A percentile compares a stretch with the other conserved stretches of the same genome.
Conservation (phyloP, 2,797 vertebrate genomes). For the Acropternis orthonyx region DNA sequence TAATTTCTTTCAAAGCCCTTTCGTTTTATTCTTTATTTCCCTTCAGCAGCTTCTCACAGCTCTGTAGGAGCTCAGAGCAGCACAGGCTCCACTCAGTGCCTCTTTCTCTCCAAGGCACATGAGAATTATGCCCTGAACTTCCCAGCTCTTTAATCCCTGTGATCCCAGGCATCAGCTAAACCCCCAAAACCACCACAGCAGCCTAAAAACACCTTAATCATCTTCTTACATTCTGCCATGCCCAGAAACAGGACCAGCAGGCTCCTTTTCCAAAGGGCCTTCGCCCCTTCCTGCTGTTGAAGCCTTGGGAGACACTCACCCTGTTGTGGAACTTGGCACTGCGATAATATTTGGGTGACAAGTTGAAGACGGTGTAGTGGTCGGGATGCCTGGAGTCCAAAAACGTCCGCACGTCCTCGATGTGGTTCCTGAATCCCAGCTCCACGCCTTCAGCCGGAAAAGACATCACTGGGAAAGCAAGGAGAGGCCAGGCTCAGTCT, state of each 20-base stretch:
- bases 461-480: slow-evolving; percentile 87
- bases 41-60: not conserved
- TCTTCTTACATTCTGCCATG: not conserved
- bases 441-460: slow-evolving; percentile 94
- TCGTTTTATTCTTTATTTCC: not conserved
- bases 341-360: slow-evolving; percentile 95
- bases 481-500: not conserved
- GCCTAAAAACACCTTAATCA: not conserved
- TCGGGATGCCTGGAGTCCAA: slow-evolving; percentile 95
- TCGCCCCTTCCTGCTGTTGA: not conserved
- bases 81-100: not conserved
- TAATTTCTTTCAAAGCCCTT: not conserved
- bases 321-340: slow-evolving; percentile 98
- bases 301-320: slow-evolving; percentile 67
- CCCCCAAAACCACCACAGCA: not conserved
- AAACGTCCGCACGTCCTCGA: slow-evolving; percentile 96
- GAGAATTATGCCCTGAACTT: not conserved
- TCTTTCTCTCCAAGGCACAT: not conserved
- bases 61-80: not conserved
- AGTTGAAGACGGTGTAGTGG: slow-evolving; percentile 98
- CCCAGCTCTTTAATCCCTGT: not conserved
- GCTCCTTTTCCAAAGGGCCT: not conserved
- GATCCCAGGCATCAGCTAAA: not conserved
- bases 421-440: slow-evolving; percentile 95
- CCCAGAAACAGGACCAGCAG: not conserved